Evolutionary conservation across 2,797 vertebrate species (phyloP), one percentile per base, ranked within the genome.

Genomic region (Paedocypris micromegethes): DNA sequence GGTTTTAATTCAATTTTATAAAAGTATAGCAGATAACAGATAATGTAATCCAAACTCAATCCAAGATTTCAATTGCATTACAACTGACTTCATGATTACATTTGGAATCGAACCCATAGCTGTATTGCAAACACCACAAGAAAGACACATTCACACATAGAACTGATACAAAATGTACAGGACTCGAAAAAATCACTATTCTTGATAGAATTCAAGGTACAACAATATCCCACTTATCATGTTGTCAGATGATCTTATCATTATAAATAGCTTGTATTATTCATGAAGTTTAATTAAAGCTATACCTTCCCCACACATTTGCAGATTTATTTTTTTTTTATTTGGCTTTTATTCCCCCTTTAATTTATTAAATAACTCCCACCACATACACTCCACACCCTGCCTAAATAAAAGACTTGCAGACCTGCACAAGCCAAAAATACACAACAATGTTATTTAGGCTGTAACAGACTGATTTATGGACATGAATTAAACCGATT

Each of bases 261-360:
- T 88, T 89, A 88, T 86, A 88, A 90, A 90, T 1, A 89, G 86
- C 84, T 69, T 90, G 85, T 88, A 90, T 91, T 89, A 91, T 90
- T 91, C 90, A 91, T 89, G 84, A 86, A 58, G 64, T 81, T 84
- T 84, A 90, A 89, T 89, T 85, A 90, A 88, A 88, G 84, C 86
- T 84, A 83, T 87, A 86, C 84, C 86, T 89, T 88, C 85, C 77
- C 79, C 83, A 80, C 80, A 83, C 83, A 86, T 86, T 85, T 85
- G 85, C 23, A 23, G 23, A 23, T 23, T 23, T 23, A 23, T 23
- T 23, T 85, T 86, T 88, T 90, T 85, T 79, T 60, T 65, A 54
- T 39, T 7, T 60, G 2, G 46, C 4, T 58, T 43, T 8, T 63
- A 59, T 64, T 55, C 63, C 37, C 3, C 49, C 68, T 23, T 23